Percentiles rank a stretch among this genome's conserved stretches.
Conservation (phyloP, 2,113 vertebrate genomes). For the Lichenostomus cassidix region DNA sequence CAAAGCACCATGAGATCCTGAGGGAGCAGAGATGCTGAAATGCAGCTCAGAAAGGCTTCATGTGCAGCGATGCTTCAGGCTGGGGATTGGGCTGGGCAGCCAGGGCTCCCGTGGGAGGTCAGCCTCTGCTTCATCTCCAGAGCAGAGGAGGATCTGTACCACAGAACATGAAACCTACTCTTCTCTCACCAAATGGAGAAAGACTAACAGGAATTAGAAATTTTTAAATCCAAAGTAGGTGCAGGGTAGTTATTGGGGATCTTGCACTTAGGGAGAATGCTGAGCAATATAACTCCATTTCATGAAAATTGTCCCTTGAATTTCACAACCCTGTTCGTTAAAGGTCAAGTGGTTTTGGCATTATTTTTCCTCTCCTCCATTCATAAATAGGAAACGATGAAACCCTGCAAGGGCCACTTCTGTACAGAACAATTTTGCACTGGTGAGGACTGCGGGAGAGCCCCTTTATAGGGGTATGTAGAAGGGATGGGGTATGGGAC, state of each 20-base stretch:
- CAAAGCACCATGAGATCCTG: rapidly evolving
- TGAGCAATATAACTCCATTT: neutral
- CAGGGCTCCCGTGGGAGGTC: rapidly evolving
- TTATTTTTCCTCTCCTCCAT: neutral
- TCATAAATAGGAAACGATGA: neutral
- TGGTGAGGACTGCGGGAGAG: neutral
- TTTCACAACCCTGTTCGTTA: neutral
- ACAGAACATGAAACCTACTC: rapidly evolving
- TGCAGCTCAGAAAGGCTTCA: rapidly evolving
- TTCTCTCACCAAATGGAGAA: neutral
- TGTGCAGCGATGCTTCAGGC: rapidly evolving
- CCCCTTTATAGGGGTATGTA: neutral
- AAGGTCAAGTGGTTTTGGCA: neutral
- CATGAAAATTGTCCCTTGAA: neutral
- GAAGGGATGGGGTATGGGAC: neutral
- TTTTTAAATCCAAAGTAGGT: neutral
- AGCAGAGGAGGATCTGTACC: neutral
- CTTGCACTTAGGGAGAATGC: rapidly evolving
- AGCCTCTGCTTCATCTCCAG: rapidly evolving
- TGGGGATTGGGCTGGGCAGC: neutral
- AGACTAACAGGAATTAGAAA: neutral
- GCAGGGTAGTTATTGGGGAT: rapidly evolving
- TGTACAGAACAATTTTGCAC: neutral
- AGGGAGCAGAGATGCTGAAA: rapidly evolving
- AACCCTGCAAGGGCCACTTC: neutral